Conservation (phyloP, 2,888 invertebrate species). For the Chrysopilus asiliformis region DNA sequence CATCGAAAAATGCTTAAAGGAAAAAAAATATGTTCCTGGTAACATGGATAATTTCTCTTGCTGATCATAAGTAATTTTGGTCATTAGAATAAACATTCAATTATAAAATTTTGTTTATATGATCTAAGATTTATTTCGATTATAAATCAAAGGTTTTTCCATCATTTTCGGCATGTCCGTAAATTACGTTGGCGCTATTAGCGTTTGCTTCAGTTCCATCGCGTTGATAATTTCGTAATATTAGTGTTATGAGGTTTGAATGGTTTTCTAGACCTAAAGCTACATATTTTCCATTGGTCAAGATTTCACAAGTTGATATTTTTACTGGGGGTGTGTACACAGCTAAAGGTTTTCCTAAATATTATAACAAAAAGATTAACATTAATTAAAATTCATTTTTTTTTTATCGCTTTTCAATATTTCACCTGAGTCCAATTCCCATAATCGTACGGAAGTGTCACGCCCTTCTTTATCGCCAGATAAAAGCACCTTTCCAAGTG, state of each 20-base stretch:
- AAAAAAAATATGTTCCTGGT: no score
- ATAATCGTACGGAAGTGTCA: conserved; percentile 64
- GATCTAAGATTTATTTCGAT: no score
- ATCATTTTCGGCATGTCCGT: conserved; percentile 43
- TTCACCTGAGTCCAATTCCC: conserved; percentile 66
- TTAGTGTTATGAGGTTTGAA: conserved; percentile 49
- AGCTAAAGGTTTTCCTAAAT: conserved; percentile 60
- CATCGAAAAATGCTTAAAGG: no score
- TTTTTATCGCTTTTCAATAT: no score
- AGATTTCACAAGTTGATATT: conserved; percentile 63
- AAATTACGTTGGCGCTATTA: conserved; percentile 28
- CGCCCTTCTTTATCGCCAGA: conserved; percentile 58
- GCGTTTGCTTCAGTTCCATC: conserved; percentile 18
- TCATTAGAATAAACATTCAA: no score
- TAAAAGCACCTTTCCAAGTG: conserved; percentile 55
- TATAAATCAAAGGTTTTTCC: conserved; percentile 44
- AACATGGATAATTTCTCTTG: no score
- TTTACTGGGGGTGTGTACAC: conserved; percentile 64
- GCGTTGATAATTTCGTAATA: conserved; percentile 36
- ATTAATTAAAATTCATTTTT: background rate
- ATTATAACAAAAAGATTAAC: conserved; percentile 10
- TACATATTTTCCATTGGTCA: conserved; percentile 56
- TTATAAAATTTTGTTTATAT: no score
- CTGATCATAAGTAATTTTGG: no score
- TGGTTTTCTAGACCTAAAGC: conserved; percentile 56